These are phyloP conservation scores for Phoeniculus purpureus DNA, from an alignment of 2,797 vertebrate species.

Conservation along the genomic window DNA sequence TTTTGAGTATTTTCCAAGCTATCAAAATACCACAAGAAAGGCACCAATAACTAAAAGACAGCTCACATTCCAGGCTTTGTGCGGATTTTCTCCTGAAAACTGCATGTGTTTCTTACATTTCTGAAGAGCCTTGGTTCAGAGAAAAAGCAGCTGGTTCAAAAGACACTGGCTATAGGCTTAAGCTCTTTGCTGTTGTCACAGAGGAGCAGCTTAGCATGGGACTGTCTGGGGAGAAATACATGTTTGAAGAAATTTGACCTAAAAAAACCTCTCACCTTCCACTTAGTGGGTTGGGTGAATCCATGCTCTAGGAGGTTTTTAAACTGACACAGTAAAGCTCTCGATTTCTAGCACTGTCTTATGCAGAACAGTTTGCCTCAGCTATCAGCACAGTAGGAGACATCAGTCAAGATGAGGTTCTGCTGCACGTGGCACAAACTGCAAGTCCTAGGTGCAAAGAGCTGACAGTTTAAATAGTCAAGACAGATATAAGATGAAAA, in stretches of 20 bases:
- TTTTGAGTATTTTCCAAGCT: background rate
- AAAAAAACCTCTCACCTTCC: background rate
- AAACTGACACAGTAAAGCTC: fast-evolving
- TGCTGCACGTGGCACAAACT: background rate
- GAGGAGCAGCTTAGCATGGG: background rate
- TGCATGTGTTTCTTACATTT: background rate
- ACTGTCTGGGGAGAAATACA: fast-evolving
- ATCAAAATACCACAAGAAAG: background rate
- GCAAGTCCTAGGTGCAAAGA: background rate
- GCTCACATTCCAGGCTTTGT: background rate
- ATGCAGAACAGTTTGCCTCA: background rate
- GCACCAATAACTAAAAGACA: background rate
- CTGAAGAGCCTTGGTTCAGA: background rate
- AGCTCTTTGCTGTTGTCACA: background rate
- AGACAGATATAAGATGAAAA: slow-evolving; percentile 1
- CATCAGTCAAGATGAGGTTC: background rate
- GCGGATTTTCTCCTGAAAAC: background rate
- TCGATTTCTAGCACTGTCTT: background rate
- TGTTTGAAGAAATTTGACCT: background rate
- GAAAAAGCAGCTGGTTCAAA: background rate
- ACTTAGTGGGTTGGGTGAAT: background rate
- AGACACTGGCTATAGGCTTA: background rate
- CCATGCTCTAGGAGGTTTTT: fast-evolving
- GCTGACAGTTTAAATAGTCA: background rate
- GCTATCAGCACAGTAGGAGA: background rate